A percentile compares a stretch with the other conserved stretches of the same genome.
Conservation (phyloP, 2,113 vertebrate species). For the Canis aureus region DNA sequence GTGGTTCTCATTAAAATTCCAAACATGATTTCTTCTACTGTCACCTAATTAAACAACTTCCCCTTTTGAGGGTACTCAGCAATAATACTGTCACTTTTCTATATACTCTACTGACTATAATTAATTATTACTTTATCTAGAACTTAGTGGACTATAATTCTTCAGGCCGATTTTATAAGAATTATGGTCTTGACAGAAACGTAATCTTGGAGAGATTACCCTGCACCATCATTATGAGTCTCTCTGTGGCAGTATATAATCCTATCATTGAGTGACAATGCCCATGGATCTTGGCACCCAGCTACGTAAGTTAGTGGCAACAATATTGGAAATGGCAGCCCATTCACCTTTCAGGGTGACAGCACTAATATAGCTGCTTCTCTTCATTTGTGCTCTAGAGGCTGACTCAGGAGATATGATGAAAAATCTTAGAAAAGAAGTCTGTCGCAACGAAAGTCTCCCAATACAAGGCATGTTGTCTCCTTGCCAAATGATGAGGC, state of each 20-base stretch:
- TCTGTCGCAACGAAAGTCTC: not conserved
- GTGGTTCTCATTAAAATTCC: conserved; percentile 66
- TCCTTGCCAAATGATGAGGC: not conserved
- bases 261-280: conserved; percentile 44
- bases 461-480: not conserved
- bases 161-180: conserved; percentile 67
- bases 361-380: conserved; percentile 54
- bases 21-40: conserved; percentile 39
- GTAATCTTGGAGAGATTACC: conserved; percentile 64
- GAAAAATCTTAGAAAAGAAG: not conserved
- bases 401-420: conserved; percentile 20
- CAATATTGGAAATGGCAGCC: conserved; percentile 74
- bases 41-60: conserved; percentile 74
- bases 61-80: conserved; percentile 58
- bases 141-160: conserved; percentile 63
- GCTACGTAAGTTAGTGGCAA: conserved; percentile 67
- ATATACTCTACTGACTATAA: conserved; percentile 57
- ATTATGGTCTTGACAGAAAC: conserved; percentile 66
- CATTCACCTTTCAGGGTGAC: conserved; percentile 69
- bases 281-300: conserved; percentile 27
- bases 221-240: conserved; percentile 27
- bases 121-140: conserved; percentile 76
- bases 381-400: conserved; percentile 59
- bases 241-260: conserved; percentile 54
- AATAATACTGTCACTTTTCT: conserved; percentile 66